Conservation (phyloP, 2,113 vertebrate species). For the Electrona antarctica region DNA sequence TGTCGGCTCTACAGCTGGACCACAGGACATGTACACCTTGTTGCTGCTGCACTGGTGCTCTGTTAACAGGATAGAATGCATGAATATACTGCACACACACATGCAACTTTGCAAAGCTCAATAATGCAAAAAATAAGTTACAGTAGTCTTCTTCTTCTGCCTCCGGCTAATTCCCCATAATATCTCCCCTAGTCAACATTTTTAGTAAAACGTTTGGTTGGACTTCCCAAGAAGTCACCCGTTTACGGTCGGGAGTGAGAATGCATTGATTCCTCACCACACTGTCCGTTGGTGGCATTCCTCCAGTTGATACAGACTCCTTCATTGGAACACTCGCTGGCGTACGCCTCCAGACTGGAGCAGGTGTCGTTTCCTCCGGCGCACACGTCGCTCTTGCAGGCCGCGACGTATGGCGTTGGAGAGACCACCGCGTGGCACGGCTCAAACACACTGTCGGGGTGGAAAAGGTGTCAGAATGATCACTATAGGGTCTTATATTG, state of each 20-base stretch:
- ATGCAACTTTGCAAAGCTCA: too few relatives aligned
- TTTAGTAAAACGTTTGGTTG: too few relatives aligned
- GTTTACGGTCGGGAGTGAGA: too few relatives aligned
- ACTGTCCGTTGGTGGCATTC: slow-evolving; percentile 72
- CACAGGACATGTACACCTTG: slow-evolving; percentile 83
- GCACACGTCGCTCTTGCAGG: slow-evolving; percentile 82
- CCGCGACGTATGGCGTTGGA: slow-evolving; percentile 69
- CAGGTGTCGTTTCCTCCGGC: slow-evolving; percentile 59
- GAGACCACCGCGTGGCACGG: slow-evolving; percentile 73
- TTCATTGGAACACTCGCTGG: slow-evolving; percentile 76
- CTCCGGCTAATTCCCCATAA: too few relatives aligned
- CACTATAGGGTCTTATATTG: neutral
- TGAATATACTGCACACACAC: neutral
- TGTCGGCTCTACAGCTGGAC: slow-evolving; percentile 71
- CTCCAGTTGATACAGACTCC: slow-evolving; percentile 89
- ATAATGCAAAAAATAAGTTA: too few relatives aligned
- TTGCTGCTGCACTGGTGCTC: slow-evolving; percentile 78
- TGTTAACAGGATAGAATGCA: slow-evolving; percentile 42
- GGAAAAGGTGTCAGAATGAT: neutral
- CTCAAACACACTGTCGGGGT: slow-evolving; percentile 80
- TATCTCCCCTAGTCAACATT: too few relatives aligned
- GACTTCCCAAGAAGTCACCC: too few relatives aligned
- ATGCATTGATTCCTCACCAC: slow-evolving; percentile 76
- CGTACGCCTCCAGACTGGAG: slow-evolving; percentile 84
- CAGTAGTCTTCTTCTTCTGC: too few relatives aligned